Evolutionary conservation across 2,797 vertebrate genomes (phyloP).

Genomic region (Erpetoichthys calabaricus): DNA sequence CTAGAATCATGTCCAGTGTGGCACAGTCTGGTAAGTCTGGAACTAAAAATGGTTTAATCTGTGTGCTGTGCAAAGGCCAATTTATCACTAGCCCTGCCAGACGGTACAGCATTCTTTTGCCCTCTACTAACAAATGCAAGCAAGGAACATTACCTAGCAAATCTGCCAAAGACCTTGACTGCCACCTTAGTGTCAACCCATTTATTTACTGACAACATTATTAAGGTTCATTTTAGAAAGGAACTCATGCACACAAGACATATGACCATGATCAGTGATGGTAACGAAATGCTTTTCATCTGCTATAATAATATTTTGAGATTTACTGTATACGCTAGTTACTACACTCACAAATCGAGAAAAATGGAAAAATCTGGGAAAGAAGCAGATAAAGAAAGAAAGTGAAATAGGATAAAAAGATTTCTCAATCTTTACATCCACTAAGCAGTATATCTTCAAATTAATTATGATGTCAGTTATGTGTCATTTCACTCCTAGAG

Average conservation of each 20-base stretch:
- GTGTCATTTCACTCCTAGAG: no score
- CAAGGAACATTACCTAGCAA: slow-evolving; percentile 2
- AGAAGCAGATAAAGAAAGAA: no score
- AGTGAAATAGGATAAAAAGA: no score
- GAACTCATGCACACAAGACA: slow-evolving; percentile 2
- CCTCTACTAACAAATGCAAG: slow-evolving; percentile 5
- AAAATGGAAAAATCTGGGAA: no score
- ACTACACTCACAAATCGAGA: no score
- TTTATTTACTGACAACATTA: slow-evolving; percentile 6
- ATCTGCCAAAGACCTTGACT: slow-evolving; percentile 2
- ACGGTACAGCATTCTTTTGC: background rate
- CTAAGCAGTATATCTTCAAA: no score
- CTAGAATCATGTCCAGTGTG: background rate
- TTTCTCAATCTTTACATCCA: no score
- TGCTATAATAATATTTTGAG: background rate
- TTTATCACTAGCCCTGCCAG: slow-evolving; percentile 4
- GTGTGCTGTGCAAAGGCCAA: background rate
- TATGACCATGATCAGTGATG: background rate
- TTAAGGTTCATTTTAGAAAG: slow-evolving; percentile 5
- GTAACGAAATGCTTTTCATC: background rate
- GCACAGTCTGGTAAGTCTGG: slow-evolving; percentile 1
- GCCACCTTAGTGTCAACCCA: slow-evolving; percentile 1
- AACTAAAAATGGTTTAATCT: background rate
- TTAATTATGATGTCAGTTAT: no score
- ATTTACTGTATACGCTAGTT: no score